Evolutionary conservation across 2,888 invertebrate species (phyloP).

Genomic region (Rugalucina vietnamica): DNA sequence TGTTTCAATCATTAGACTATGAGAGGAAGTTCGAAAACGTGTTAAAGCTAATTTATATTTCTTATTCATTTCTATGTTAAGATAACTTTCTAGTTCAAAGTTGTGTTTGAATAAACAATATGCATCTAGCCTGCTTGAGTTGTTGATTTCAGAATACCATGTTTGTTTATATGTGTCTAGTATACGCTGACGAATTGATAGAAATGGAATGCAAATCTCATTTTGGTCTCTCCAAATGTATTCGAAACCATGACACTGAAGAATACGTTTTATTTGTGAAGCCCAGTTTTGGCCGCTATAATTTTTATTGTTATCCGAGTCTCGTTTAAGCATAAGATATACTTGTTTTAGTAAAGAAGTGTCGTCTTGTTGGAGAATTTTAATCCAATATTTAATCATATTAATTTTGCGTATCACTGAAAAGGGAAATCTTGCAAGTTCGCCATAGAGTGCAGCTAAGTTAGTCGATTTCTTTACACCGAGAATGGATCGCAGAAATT

Average conservation of each 20-base stretch:
- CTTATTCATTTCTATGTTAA: not conserved
- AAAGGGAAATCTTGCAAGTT: not conserved
- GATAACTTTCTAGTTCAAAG: not conserved
- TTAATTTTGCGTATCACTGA: not conserved
- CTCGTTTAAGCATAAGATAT: not conserved
- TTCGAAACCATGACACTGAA: not conserved
- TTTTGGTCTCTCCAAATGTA: not conserved
- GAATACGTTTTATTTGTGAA: not conserved
- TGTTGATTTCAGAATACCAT: not conserved
- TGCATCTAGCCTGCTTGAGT: not conserved
- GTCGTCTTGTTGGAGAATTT: not conserved
- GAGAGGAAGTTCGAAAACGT: too few species aligned
- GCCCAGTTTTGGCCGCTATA: slow-evolving; percentile 1
- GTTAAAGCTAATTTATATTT: not conserved
- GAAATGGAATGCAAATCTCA: not conserved
- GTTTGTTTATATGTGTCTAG: not conserved
- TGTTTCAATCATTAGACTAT: too few species aligned
- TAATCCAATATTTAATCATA: not conserved
- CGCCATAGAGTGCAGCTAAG: not conserved
- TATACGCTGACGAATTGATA: not conserved
- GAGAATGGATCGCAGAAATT: not conserved
- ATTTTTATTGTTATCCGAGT: not conserved
- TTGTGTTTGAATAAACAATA: not conserved
- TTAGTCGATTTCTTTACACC: not conserved
- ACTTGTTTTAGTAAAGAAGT: not conserved